Percentiles rank a stretch among this genome's conserved stretches.
Conservation (phyloP, 2,888 invertebrate species). For the Drosophila planitibia region DNA sequence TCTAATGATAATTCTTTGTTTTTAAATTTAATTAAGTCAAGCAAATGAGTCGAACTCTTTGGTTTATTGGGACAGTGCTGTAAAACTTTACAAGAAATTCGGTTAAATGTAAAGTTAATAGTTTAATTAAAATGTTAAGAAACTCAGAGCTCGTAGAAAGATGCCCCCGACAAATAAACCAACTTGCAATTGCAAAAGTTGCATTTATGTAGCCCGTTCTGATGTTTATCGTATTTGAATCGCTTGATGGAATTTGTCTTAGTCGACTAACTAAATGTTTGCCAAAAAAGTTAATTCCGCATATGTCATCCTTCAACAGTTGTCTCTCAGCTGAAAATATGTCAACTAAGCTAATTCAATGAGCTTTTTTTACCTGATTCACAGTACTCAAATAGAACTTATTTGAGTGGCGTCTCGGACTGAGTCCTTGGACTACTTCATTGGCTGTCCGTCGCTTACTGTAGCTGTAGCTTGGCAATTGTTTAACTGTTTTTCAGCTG, state of each 20-base stretch:
- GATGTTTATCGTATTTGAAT: not conserved
- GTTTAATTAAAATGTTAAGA: not conserved
- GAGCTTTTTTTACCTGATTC: not conserved
- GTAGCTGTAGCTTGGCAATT: constrained; percentile 39
- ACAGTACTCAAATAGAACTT: not conserved
- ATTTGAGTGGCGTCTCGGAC: not conserved
- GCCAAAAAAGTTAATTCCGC: not conserved
- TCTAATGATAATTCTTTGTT: not conserved
- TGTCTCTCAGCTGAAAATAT: not conserved
- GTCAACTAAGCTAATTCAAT: not conserved
- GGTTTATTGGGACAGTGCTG: not conserved
- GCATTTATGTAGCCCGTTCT: not conserved
- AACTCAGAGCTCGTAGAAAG: not conserved
- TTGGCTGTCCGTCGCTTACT: not conserved
- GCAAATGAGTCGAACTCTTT: not conserved
- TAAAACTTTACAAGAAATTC: not conserved
- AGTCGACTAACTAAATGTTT: not conserved
- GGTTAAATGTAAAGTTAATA: not conserved
- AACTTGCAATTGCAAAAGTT: not conserved
- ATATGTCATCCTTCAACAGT: not conserved
- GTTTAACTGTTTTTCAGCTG: constrained; percentile 71
- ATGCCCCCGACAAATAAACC: not conserved
- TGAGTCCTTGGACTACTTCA: not conserved
- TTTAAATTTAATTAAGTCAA: not conserved
- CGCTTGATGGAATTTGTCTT: not conserved